These are phyloP conservation scores for Erythrolamprus reginae DNA, from an alignment of 2,113 vertebrate species.

Conservation along the genomic window DNA sequence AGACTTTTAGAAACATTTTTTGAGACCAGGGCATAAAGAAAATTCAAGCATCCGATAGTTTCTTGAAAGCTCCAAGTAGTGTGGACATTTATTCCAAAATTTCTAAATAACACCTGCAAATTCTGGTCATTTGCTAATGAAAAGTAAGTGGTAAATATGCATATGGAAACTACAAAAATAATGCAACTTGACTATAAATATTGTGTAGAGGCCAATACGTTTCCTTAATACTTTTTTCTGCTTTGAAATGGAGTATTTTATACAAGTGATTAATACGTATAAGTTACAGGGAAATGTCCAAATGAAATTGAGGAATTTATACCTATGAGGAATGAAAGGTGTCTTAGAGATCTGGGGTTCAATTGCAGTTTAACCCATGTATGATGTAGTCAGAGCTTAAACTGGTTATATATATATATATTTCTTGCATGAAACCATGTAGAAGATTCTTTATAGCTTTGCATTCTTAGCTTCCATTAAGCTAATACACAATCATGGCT, in stretches of 20 bases:
- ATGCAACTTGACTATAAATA: not conserved
- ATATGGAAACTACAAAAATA: not conserved
- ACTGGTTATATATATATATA: not conserved
- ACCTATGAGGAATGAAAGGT: not conserved
- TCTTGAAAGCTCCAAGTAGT: not conserved
- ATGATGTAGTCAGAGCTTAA: not conserved
- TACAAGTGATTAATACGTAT: not conserved
- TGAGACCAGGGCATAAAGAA: not conserved
- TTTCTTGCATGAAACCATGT: not conserved
- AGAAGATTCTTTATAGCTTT: not conserved
- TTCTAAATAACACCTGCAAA: not conserved
- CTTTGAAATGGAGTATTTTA: not conserved
- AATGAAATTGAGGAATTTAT: not conserved
- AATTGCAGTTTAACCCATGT: not conserved
- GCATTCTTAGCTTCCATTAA: constrained; percentile 13
- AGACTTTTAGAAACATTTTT: not conserved
- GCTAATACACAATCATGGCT: constrained; percentile 8
- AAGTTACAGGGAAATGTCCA: not conserved
- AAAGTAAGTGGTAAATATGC: not conserved
- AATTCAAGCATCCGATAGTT: not conserved
- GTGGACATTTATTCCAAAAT: not conserved
- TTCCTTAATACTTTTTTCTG: not conserved
- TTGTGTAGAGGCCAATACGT: not conserved
- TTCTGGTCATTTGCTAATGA: not conserved
- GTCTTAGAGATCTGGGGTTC: not conserved